phyloP scores from a whole-genome alignment of 2,888 invertebrate species.

The Octodonta nipae region DNA sequence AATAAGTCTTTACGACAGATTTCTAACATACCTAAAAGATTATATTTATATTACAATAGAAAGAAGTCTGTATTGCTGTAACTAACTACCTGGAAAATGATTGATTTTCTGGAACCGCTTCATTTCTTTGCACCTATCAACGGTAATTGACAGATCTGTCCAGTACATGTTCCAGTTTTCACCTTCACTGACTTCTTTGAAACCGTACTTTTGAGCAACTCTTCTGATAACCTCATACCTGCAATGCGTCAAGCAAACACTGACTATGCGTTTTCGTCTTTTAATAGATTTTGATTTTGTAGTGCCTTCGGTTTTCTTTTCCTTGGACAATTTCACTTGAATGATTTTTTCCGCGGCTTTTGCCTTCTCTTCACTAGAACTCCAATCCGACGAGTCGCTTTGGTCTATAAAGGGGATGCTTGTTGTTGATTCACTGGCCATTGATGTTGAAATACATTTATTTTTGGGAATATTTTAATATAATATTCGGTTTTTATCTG shows the following conservation, averaged over 20 bases:
- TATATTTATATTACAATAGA: too few relatives aligned
- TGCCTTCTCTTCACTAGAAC: conserved; percentile 20
- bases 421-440: conserved; percentile 21
- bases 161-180: conserved; percentile 84
- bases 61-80: too few relatives aligned
- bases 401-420: conserved; percentile 19
- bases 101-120: conserved; percentile 84
- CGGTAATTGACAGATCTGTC: conserved; percentile 76
- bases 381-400: conserved; percentile 21
- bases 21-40: conserved; percentile 33
- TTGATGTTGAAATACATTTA: too few relatives aligned
- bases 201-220: conserved; percentile 56
- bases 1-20: conserved; percentile 67
- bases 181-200: conserved; percentile 63
- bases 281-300: conserved; percentile 11
- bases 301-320: conserved; percentile 7
- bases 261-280: conserved; percentile 27
- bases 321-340: conserved; percentile 9
- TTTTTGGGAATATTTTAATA: too few relatives aligned
- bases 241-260: conserved; percentile 57
- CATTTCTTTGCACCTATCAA: conserved; percentile 81
- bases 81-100: conserved; percentile 53
- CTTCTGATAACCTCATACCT: conserved; percentile 61
- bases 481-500: too few relatives aligned
- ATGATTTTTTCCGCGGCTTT: conserved; percentile 6